A percentile compares a stretch with the other conserved stretches of the same genome.
These are phyloP conservation scores for Octonoba sinensis DNA, from an alignment of 2,888 invertebrate genomes.

Conservation along the genomic window DNA sequence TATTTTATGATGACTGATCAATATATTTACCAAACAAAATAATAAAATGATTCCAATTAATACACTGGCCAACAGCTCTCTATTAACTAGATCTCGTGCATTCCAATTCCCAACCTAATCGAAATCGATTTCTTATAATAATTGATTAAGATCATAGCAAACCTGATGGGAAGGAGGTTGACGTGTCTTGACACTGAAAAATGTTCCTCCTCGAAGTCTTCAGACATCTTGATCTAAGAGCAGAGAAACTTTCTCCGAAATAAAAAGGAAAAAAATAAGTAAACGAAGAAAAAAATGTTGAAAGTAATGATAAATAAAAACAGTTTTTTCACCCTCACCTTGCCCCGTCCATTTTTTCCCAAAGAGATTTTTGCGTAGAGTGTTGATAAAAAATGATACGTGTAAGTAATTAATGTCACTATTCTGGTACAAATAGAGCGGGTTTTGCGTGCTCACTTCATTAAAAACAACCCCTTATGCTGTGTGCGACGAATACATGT, in stretches of 20 bases:
- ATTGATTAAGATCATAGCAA: slow-evolving; percentile 29
- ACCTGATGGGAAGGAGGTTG: background rate
- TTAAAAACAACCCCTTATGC: slow-evolving; percentile 51
- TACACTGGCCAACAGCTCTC: too few species aligned
- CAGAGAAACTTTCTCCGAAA: background rate
- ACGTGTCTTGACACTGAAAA: slow-evolving; percentile 40
- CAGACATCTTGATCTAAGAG: slow-evolving; percentile 17
- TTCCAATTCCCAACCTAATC: slow-evolving; percentile 9
- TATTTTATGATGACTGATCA: too few species aligned
- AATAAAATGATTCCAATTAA: too few species aligned
- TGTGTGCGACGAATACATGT: slow-evolving; percentile 46
- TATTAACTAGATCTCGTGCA: too few species aligned
- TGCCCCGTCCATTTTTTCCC: slow-evolving; percentile 35
- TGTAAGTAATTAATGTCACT: slow-evolving; percentile 61
- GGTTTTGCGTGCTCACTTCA: slow-evolving; percentile 56
- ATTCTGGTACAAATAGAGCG: slow-evolving; percentile 60
- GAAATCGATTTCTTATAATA: slow-evolving; percentile 23
- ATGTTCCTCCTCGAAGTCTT: slow-evolving; percentile 7
- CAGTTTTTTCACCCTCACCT: slow-evolving; percentile 32
- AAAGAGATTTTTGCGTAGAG: slow-evolving; percentile 40
- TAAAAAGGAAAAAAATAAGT: background rate
- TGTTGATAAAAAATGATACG: slow-evolving; percentile 54
- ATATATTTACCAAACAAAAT: too few species aligned
- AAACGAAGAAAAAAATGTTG: slow-evolving; percentile 12
- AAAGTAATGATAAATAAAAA: slow-evolving; percentile 17